Evolutionary conservation across 2,797 vertebrate genomes (phyloP).

Genomic region (Macrochelys suwanniensis): DNA sequence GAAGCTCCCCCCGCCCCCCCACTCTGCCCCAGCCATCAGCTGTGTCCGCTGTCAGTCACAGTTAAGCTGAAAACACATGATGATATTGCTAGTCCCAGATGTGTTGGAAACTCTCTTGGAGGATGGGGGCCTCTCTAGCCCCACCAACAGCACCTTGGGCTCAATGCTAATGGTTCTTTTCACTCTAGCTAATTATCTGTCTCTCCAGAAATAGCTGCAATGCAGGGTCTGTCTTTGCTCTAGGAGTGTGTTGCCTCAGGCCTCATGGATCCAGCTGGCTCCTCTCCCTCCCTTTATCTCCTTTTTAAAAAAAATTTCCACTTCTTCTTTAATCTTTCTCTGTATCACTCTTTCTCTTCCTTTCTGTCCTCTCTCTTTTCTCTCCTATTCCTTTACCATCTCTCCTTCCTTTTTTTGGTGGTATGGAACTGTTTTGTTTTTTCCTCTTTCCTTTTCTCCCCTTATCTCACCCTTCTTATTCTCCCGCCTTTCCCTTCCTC

Average conservation of each 20-base stretch:
- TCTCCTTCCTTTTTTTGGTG: background rate
- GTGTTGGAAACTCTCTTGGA: fast-evolving
- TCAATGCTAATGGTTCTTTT: background rate
- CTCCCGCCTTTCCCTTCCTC: constrained; percentile 26
- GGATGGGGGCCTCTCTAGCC: no score
- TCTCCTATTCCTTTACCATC: background rate
- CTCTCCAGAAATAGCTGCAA: background rate
- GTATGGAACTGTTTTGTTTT: background rate
- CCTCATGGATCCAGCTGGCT: background rate
- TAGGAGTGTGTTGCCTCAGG: background rate
- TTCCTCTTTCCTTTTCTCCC: background rate
- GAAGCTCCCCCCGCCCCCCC: background rate
- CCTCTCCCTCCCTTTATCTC: background rate
- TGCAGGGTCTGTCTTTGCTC: background rate
- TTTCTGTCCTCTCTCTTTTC: background rate
- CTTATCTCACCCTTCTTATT: constrained; percentile 12
- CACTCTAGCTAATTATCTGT: background rate
- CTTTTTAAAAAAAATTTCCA: background rate
- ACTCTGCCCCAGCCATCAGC: fast-evolving
- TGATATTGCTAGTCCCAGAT: background rate
- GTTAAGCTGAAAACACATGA: background rate
- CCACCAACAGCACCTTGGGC: background rate
- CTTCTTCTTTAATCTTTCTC: background rate
- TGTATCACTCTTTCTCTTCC: background rate
- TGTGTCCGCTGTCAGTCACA: background rate